These are phyloP conservation scores for Julus scanicus DNA, from an alignment of 2,888 invertebrate species.

Conservation along the genomic window DNA sequence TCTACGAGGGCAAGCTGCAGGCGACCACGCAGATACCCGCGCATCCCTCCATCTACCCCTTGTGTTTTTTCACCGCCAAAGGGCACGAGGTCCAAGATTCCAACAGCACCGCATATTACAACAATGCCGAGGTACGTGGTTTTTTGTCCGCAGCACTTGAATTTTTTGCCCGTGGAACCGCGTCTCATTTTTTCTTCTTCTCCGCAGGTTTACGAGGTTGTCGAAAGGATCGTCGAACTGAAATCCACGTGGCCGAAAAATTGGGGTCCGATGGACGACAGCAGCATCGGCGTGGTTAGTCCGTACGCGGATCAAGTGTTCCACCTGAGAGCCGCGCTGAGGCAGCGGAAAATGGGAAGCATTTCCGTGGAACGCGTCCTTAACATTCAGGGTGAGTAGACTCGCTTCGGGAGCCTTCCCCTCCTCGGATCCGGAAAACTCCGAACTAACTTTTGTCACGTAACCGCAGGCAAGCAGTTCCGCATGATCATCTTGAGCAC, in stretches of 20 bases:
- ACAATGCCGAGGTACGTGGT: slow-evolving; percentile 77
- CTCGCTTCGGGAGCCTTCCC: too few relatives aligned
- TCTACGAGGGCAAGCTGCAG: slow-evolving; percentile 81
- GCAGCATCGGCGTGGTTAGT: slow-evolving; percentile 84
- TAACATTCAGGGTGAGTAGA: slow-evolving; percentile 80
- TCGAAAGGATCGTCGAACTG: slow-evolving; percentile 78
- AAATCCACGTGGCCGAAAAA: slow-evolving; percentile 79
- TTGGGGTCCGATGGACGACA: slow-evolving; percentile 77
- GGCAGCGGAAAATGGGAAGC: slow-evolving; percentile 78
- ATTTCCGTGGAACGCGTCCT: slow-evolving; percentile 84
- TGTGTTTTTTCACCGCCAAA: slow-evolving; percentile 82
- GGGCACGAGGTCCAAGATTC: slow-evolving; percentile 83
- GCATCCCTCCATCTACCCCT: slow-evolving; percentile 78
- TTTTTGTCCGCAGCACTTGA: too few relatives aligned
- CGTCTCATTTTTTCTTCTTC: not conserved
- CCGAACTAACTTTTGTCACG: too few relatives aligned
- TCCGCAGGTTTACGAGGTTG: slow-evolving; percentile 76
- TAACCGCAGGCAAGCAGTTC: slow-evolving; percentile 80
- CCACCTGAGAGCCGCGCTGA: slow-evolving; percentile 79
- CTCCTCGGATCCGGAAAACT: too few relatives aligned
- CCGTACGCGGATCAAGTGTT: slow-evolving; percentile 82
- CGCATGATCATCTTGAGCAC: slow-evolving; percentile 84
- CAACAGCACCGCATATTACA: slow-evolving; percentile 80
- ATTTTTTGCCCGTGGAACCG: too few relatives aligned
- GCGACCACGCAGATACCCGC: slow-evolving; percentile 78